Conservation (phyloP, 2,888 invertebrate species). For the Noctuana brunneofusca region DNA sequence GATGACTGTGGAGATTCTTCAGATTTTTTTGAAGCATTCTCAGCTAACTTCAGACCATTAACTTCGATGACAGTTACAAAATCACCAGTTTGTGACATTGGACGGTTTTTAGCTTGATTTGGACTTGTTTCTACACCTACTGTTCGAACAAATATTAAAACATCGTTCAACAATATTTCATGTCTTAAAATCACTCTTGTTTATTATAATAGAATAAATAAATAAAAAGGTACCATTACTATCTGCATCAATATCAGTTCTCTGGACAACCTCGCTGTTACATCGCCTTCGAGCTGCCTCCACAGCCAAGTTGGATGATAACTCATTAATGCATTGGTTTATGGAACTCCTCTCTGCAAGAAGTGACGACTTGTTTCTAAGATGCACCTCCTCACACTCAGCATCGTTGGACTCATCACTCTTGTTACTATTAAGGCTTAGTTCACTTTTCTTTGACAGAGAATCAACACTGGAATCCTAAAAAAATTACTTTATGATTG, state of each 20-base stretch:
- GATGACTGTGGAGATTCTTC: constrained; percentile 72
- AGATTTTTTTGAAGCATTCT: constrained; percentile 68
- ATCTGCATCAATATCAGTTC: constrained; percentile 68
- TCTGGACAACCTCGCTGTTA: constrained; percentile 77
- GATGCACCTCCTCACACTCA: constrained; percentile 69
- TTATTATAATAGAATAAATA: background rate
- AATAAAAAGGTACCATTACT: constrained; percentile 55
- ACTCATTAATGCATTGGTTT: constrained; percentile 88
- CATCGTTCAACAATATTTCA: too few species aligned
- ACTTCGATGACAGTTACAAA: constrained; percentile 95
- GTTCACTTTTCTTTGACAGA: constrained; percentile 68
- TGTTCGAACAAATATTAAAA: constrained; percentile 43
- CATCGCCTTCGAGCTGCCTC: constrained; percentile 74
- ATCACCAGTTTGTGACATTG: constrained; percentile 81
- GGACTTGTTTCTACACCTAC: constrained; percentile 71
- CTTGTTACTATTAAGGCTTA: constrained; percentile 61
- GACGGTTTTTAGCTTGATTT: constrained; percentile 75
- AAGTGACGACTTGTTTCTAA: constrained; percentile 65
- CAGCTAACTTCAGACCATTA: constrained; percentile 87
- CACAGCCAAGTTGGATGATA: constrained; percentile 82
- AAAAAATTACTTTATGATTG: constrained; percentile 2
- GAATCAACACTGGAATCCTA: constrained; percentile 70
- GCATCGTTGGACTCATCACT: constrained; percentile 67
- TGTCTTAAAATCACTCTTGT: too few species aligned
- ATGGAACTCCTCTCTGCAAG: constrained; percentile 76